Percentiles rank a stretch among this genome's conserved stretches.
Conservation (phyloP, 2,113 vertebrate genomes). For the Hypanus sabinus region DNA sequence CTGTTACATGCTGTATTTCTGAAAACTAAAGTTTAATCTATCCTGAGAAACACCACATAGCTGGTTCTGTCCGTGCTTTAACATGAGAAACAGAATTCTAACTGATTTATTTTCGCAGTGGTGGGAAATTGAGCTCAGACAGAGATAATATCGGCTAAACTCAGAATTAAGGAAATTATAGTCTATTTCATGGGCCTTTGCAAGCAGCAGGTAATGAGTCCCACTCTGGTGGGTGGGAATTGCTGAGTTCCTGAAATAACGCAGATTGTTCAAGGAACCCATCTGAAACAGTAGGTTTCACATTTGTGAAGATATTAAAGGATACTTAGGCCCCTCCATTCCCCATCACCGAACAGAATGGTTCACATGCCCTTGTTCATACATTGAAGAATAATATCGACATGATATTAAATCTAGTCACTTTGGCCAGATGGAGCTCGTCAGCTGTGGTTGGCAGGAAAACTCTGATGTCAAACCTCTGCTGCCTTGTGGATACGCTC, state of each 20-base stretch:
- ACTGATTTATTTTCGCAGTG: neutral
- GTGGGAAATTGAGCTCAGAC: neutral
- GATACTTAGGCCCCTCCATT: no score
- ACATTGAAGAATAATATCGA: no score
- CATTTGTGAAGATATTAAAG: neutral
- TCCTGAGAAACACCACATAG: neutral
- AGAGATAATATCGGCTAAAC: neutral
- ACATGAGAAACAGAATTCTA: neutral
- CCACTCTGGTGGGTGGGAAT: neutral
- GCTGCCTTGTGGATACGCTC: no score
- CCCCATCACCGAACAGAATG: neutral
- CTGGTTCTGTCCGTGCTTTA: neutral
- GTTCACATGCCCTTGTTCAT: neutral
- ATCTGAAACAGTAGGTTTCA: neutral
- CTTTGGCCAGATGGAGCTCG: no score
- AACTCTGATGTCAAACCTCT: no score
- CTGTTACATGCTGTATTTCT: no score
- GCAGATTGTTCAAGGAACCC: neutral
- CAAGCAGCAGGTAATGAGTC: neutral
- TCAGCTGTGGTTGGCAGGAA: no score
- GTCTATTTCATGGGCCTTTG: neutral
- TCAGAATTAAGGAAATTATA: neutral
- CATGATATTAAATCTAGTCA: no score
- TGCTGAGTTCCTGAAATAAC: neutral
- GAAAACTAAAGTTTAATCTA: no score